Evolutionary conservation across 37 sponge, comb jelly and placozoan species (phyloP), one percentile per base, ranked within the genome.

Genomic region (Spongia lamella): DNA sequence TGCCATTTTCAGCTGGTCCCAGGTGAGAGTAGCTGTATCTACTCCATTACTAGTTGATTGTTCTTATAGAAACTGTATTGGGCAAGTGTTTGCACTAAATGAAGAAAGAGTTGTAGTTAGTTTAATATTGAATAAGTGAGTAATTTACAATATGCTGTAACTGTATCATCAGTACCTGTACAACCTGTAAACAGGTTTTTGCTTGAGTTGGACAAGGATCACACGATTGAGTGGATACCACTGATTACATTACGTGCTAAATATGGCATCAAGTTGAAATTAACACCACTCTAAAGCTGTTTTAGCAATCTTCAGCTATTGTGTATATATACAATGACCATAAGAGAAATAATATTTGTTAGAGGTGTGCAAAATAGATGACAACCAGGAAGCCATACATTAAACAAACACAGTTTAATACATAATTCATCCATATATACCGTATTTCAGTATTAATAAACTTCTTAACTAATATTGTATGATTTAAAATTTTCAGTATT

Each of bases 61-160:
- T 24, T 58, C 11, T 58, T 53, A 3, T 70, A 90, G 91, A 64
- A 90, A 90, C 35, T 90, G 91, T 61, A 85, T 90, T 78, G 91
- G 91, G 2, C 86, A 90, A 86, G 72, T 82, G 31, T 90, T 90
- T 90, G 91, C 91, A 40, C 21, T 90, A 62, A 90, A 90, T 60
- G 86, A 90, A 47, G 85, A 81, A 75, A 77, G 68, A 30, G 82
- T 77, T 3, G 75, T 74, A 9, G 39, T 90, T 13, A 53, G 82
- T 27, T 50, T 67, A n/a, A 78, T 90, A 47, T 49, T 90, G 40
- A 53, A 82, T n/a, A 68, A 78, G 27, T 90, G 82, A 82, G 86
- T 81, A 64, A 33, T 89, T 21, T 67, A 9, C 7, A 13, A 9
- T 43, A 43, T 9, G 7, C 5, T 43, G 47, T 43, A 5, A 43